Evolutionary conservation across 2,113 vertebrate species (phyloP).

Genomic region (Blennius ocellaris): DNA sequence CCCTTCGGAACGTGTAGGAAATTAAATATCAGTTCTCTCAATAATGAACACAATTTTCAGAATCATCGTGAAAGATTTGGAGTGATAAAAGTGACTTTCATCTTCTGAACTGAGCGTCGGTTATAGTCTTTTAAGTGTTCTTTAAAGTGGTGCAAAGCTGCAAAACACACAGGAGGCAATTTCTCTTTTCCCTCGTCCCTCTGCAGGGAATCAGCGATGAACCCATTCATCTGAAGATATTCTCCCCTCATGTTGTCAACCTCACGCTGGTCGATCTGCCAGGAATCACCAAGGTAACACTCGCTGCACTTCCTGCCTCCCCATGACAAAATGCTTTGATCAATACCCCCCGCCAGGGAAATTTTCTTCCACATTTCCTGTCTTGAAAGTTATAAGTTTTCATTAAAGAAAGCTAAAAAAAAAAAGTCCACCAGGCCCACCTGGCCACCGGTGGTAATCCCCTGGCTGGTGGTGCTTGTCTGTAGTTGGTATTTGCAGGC

Average conservation of each 20-base stretch:
- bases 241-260: slow-evolving; percentile 96
- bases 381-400: not conserved
- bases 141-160: too few species aligned
- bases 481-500: slow-evolving; percentile 4
- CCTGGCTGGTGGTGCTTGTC: not conserved
- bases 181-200: slow-evolving; percentile 15
- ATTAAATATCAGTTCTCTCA: too few species aligned
- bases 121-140: too few species aligned
- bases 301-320: not conserved
- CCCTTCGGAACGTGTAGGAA: too few species aligned
- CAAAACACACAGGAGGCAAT: too few species aligned
- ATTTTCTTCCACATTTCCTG: not conserved
- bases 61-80: too few species aligned
- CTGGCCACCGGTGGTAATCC: slow-evolving; percentile 14
- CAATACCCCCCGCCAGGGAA: not conserved
- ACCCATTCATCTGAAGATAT: slow-evolving; percentile 98
- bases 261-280: slow-evolving; percentile 98
- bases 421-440: not conserved
- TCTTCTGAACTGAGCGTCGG: too few species aligned
- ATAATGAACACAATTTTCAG: too few species aligned
- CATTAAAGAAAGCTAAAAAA: slow-evolving; percentile 7
- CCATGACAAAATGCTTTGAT: slow-evolving; percentile 38
- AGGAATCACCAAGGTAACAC: slow-evolving; percentile 96
- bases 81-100: too few species aligned
- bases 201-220: slow-evolving; percentile 96